Evolutionary conservation across 2,113 vertebrate genomes (phyloP), one percentile per base, ranked within the genome.

Genomic region (Protobothrops flavoviridis): DNA sequence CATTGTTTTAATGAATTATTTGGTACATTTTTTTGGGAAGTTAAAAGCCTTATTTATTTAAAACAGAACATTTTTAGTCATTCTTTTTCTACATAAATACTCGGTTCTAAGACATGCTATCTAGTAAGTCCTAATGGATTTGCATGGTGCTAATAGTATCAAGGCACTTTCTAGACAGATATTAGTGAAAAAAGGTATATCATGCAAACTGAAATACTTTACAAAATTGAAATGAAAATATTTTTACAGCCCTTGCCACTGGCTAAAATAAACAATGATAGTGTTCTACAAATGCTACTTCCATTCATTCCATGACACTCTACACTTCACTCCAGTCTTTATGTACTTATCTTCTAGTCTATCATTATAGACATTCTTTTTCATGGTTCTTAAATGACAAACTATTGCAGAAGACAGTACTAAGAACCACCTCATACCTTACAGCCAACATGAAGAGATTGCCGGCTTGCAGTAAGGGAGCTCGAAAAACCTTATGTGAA

Each of bases 181-280:
- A 2, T 20, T 56, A 11, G 74, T 93, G 3, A 17, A 94, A 48
- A 94, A 90, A 39, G 6, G 2, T 93, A 91, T 93, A 64, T 52
- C 10, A 1, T 2, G 45, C 17, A 56, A 53, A 17, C 15, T 33
- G 5, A 56, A n/a, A 48, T 56, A 50, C 13, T 17, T 91, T 56
- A 23, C 7, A 85, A 92, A 93, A 85, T 5, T 21, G 8, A 94
- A 93, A 88, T 8, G 69, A 94, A 95, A 88, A 1, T 57, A 45
- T 86, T 50, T 50, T 85, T 87, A 12, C 43, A 26, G 45, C 11
- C 24, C 85, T 26, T 50, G 74, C 74, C 74, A 21, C 17, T 39
- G 74, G 74, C 33, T 56, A 56, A 20, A 17, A 81, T 81, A 9
- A 52, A 5, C 48, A 21, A 29, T 89, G 55, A 89, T 21, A 57